Base-by-base conservation (phyloP, 2,797 vertebrate genomes). In the Xyrichtys novacula region DNA sequence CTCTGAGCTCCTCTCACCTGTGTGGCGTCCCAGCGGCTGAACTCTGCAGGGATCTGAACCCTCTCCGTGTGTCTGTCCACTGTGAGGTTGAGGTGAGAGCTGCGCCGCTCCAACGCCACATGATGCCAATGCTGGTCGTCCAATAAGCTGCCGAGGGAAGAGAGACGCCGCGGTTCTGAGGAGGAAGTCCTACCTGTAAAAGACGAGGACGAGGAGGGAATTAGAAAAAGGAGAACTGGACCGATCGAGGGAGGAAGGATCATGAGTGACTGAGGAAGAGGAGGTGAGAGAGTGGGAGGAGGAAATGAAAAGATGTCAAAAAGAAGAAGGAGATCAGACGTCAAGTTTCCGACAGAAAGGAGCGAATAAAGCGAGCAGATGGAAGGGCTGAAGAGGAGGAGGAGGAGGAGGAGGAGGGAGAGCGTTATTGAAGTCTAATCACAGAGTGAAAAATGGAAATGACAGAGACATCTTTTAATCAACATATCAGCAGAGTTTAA, bases 81-180 rank as follows among this genome's bases (percentile, higher is more conserved):
- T 0, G 96, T 97, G 71, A 98, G 94, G 93, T 97, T 98, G 82
- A 97, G 89, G 57, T 94, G 94, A 39, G 88, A 84, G 83, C 94
- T 80, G 65, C 91, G 85, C 2, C 88, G 85, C 82, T 97, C 95
- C 83, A 98, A 71, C 7, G 92, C 87, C 48, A 96, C 89, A 2
- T 88, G 90, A 78, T 99, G 97, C 97, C 97, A 99, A 2, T 98
- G 96, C 36, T 96, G 96, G 72, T 98, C 96, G 17, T 98, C 96
- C 70, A 98, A 89, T 64, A 99, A 92, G 82, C 96, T 97, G 80
- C 96, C 96, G 58, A 97, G 87, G 0, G 92, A 95, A 43, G 94
- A 88, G 8, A 89, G 89, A 68, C 79, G 75, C 74, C 66, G 92
- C 25, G 77, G 70, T 58, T 91, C 90, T 19, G 87, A 49, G 39